Base-by-base conservation (phyloP, 2,113 vertebrate species). In the Oxygymnocypris stewartii region DNA sequence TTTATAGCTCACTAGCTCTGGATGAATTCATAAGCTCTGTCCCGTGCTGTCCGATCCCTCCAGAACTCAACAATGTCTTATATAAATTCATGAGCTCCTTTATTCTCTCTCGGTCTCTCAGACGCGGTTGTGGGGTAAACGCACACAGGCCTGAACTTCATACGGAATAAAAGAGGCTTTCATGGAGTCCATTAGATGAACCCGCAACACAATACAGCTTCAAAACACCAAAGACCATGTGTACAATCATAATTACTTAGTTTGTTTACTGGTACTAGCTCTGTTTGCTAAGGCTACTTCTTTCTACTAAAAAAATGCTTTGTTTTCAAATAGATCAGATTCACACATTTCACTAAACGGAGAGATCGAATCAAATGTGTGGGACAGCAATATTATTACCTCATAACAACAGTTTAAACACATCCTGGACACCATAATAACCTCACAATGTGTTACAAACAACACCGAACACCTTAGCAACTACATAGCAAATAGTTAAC, bases 1-100 rank as follows among this genome's bases (percentile, higher is more conserved):
- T 94, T 94, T 93, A 94, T 92, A 94, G 92, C 91, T 94, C 93
- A 92, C 92, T 91, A 92, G 88, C 88, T 93, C 90, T 90, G 88
- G 91, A 92, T 94, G 90, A 93, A 92, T 91, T 85, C 91, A 91
- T 91, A 91, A 92, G 92, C 92, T 89, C 75, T 71, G 87, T 87
- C 61, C 84, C 89, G 87, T 90, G 1, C 51, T 54, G 51, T 18
- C 51, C 16, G 67, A 90, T 57, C 87, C 89, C 86, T 84, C 90
- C 88, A 67, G 42, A 82, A 87, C 88, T 89, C 89, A 84, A 51
- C 87, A 80, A 57, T 90, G 93, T 85, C 89, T 92, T 90, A 91
- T 93, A 93, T 92, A 93, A 93, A 94, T 93, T 91, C 91, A 93
- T 90, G 90, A 92, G 88, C 87, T 83, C 47, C 89, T 87, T 90